Evolutionary conservation across 2,888 invertebrate species (phyloP).

Genomic region (Argyresthia albistria): DNA sequence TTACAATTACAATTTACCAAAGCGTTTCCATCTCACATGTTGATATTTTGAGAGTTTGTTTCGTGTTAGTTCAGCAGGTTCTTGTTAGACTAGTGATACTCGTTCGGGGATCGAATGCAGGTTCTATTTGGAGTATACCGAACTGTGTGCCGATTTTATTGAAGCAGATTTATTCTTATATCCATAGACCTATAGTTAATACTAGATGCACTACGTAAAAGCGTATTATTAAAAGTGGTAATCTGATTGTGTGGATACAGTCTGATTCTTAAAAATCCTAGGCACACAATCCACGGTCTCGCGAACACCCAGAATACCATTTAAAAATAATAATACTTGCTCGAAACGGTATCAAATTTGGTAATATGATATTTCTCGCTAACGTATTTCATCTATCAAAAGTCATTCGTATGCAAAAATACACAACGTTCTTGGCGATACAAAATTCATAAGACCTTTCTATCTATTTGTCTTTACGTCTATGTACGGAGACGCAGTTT

Average conservation of each 20-base stretch:
- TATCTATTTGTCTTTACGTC: neutral
- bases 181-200: no score
- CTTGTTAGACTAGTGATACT: conserved; percentile 54
- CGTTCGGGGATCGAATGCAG: conserved; percentile 17
- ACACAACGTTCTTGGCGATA: conserved; percentile 34
- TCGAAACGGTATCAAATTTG: neutral
- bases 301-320: neutral
- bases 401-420: conserved; percentile 41
- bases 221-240: no score
- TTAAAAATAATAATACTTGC: neutral
- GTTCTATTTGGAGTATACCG: neutral
- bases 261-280: no score
- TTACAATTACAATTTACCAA: conserved; percentile 26
- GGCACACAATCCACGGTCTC: neutral
- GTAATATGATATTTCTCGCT: neutral
- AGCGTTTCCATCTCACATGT: conserved; percentile 26
- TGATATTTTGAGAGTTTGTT: conserved; percentile 6
- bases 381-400: neutral
- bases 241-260: no score
- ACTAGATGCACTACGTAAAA: no score
- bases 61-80: conserved; percentile 31
- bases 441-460: conserved; percentile 47
- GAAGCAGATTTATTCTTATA: no score
- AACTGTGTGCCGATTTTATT: no score
- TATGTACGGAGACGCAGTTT: neutral